Percentiles rank a stretch among this genome's conserved stretches.
phyloP scores from a whole-genome alignment of 2,113 vertebrate species.

The Dipodomys stephensi region DNA sequence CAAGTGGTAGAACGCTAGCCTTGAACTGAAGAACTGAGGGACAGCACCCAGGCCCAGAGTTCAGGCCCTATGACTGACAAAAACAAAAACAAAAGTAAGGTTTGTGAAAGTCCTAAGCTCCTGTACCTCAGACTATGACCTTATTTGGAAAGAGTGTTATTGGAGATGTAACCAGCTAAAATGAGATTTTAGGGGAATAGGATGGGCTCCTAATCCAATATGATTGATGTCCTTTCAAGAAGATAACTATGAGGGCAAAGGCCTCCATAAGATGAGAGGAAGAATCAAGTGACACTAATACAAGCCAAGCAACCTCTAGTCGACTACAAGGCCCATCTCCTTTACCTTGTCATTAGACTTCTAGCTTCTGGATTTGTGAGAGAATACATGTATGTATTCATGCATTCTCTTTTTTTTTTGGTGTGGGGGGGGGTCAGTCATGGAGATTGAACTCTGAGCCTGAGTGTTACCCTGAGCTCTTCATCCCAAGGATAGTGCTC shows the following conservation, averaged over 20 bases:
- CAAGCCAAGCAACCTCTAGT: neutral
- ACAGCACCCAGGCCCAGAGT: no score
- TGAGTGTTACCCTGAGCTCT: no score
- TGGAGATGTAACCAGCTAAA: neutral
- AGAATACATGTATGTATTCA: neutral
- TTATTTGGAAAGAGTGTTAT: neutral
- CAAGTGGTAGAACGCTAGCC: no score
- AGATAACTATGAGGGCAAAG: neutral
- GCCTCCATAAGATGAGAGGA: neutral
- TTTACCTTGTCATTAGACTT: neutral
- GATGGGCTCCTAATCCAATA: neutral
- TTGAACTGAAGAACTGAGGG: no score
- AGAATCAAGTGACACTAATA: neutral
- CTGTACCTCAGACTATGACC: neutral
- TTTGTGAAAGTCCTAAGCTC: neutral
- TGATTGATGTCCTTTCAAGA: neutral
- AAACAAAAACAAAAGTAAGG: neutral
- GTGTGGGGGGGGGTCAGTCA: no score
- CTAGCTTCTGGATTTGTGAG: neutral
- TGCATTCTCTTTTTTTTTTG: neutral
- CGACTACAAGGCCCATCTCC: neutral
- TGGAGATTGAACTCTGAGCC: no score
- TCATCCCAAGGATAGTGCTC: no score
- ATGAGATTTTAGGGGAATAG: neutral
- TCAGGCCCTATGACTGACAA: no score